phyloP scores from a whole-genome alignment of 2,113 vertebrate genomes.

The Pelmatolapia mariae region DNA sequence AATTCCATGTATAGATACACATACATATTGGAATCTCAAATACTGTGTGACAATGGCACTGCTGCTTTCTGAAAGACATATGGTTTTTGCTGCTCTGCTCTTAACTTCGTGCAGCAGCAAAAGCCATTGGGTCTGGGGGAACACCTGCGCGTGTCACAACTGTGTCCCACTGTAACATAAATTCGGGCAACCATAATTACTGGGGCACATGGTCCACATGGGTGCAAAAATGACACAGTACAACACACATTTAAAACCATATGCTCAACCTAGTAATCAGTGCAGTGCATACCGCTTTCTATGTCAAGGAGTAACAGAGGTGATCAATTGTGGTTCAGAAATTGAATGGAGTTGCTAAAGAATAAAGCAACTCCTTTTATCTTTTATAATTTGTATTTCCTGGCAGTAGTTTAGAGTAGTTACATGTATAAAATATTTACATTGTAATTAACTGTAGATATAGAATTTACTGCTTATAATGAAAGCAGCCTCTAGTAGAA shows the following conservation, averaged over 20 bases:
- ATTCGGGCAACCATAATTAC: background rate
- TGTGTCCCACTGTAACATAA: background rate
- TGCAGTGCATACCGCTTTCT: background rate
- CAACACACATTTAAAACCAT: background rate
- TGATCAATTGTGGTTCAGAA: background rate
- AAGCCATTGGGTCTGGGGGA: background rate
- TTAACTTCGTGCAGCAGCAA: background rate
- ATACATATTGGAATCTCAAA: background rate
- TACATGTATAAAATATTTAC: background rate
- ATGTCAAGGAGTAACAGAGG: background rate
- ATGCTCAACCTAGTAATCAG: background rate
- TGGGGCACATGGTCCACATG: background rate
- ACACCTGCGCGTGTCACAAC: background rate
- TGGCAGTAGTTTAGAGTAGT: background rate
- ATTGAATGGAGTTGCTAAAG: background rate
- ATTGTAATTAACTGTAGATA: background rate
- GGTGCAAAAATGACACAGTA: background rate
- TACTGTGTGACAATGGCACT: background rate
- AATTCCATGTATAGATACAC: background rate
- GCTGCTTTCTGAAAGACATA: background rate
- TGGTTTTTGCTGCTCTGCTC: background rate
- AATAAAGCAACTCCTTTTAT: background rate
- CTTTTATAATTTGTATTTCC: background rate
- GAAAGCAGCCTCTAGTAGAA: background rate
- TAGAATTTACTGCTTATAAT: background rate